A percentile compares a stretch with the other conserved stretches of the same genome.
These are phyloP conservation scores for Arctopsyche grandis DNA, from an alignment of 1,140 invertebrate genomes.

Conservation along the genomic window DNA sequence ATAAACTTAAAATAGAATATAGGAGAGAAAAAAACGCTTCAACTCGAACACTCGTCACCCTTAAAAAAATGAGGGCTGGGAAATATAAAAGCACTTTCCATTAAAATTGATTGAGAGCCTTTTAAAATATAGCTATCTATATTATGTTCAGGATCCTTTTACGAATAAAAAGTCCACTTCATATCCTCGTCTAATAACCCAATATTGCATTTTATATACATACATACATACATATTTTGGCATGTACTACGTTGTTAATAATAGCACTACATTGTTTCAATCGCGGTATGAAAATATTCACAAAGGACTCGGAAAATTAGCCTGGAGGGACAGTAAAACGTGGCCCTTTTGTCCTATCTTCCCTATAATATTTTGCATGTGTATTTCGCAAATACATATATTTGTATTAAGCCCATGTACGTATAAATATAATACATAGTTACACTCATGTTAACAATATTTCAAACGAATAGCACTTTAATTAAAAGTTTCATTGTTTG, in stretches of 20 bases:
- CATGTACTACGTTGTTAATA: too few relatives aligned
- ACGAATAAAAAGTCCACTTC: too few relatives aligned
- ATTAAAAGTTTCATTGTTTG: too few relatives aligned
- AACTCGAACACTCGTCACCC: background rate
- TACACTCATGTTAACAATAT: too few relatives aligned
- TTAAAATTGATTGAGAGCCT: constrained; percentile 5
- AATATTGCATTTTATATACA: too few relatives aligned
- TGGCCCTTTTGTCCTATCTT: constrained; percentile 18
- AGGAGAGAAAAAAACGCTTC: too few relatives aligned
- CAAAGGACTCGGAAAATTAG: constrained; percentile 42
- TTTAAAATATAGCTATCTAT: too few relatives aligned
- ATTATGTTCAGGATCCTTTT: too few relatives aligned
- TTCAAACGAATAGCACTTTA: too few relatives aligned
- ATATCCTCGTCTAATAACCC: too few relatives aligned
- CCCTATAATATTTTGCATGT: background rate
- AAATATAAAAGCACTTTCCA: background rate
- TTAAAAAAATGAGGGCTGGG: background rate
- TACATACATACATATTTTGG: too few relatives aligned
- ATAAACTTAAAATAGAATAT: too few relatives aligned
- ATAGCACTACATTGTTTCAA: background rate
- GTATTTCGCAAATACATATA: background rate
- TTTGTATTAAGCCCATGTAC: background rate
- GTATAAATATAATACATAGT: background rate
- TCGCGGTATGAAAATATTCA: constrained; percentile 44
- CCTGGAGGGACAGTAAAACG: constrained; percentile 32